phyloP scores from a whole-genome alignment of 2,113 vertebrate species.

The Tyto alba region DNA sequence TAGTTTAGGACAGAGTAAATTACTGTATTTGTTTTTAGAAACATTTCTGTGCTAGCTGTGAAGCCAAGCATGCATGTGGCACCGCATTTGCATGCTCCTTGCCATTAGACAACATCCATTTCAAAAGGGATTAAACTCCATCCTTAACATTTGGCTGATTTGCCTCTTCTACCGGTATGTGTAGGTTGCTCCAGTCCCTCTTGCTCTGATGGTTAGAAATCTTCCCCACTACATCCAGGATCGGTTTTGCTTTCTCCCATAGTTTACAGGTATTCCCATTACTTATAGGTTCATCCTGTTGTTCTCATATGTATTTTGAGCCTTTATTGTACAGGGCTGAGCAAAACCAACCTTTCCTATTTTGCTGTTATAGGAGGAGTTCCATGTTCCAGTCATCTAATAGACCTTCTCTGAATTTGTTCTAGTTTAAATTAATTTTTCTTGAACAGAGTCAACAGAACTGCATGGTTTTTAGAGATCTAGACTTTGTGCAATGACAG shows the following conservation, averaged over 20 bases:
- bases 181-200: background rate
- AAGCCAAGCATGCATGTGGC: background rate
- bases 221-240: background rate
- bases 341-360: background rate
- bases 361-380: background rate
- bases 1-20: background rate
- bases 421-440: background rate
- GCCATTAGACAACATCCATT: background rate
- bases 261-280: background rate
- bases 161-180: background rate
- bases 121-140: background rate
- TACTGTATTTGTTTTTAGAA: background rate
- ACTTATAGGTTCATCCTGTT: background rate
- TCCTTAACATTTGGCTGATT: background rate
- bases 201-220: background rate
- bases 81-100: fast-evolving
- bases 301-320: background rate
- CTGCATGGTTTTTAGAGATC: background rate
- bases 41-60: background rate
- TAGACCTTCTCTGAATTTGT: background rate
- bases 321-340: background rate
- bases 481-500: background rate
- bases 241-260: background rate
- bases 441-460: background rate
- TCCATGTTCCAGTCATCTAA: background rate